Conservation (phyloP, 2,113 vertebrate species). For the Loxodonta africana region DNA sequence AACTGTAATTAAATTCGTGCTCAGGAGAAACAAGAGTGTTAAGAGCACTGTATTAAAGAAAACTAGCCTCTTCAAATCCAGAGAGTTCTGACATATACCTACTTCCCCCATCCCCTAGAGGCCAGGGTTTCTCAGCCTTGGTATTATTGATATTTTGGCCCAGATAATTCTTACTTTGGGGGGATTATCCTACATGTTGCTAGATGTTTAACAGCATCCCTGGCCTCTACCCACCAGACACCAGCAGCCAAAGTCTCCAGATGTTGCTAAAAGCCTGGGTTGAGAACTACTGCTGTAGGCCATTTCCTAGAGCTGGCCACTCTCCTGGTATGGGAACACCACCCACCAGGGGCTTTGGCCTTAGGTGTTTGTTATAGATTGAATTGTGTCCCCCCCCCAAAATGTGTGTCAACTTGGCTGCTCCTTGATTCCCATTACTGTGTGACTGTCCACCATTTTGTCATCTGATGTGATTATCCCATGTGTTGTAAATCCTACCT, state of each 20-base stretch:
- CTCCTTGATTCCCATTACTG: no score
- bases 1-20: neutral
- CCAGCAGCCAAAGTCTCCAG: neutral
- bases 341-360: neutral
- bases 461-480: no score
- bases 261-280: neutral
- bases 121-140: neutral
- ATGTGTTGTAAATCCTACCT: no score
- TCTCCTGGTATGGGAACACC: neutral
- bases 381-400: no score
- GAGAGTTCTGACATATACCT: neutral
- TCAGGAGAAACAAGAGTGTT: neutral
- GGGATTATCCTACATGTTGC: fast-evolving
- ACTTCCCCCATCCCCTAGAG: neutral
- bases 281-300: neutral
- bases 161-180: neutral
- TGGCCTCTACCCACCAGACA: neutral
- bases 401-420: no score
- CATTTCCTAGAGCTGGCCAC: neutral
- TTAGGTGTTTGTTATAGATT: neutral
- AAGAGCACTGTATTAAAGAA: neutral
- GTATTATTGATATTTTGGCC: fast-evolving
- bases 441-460: no score
- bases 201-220: no score
- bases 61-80: neutral